These are phyloP conservation scores for Caloenas nicobarica DNA, from an alignment of 2,113 vertebrate species.

Conservation along the genomic window DNA sequence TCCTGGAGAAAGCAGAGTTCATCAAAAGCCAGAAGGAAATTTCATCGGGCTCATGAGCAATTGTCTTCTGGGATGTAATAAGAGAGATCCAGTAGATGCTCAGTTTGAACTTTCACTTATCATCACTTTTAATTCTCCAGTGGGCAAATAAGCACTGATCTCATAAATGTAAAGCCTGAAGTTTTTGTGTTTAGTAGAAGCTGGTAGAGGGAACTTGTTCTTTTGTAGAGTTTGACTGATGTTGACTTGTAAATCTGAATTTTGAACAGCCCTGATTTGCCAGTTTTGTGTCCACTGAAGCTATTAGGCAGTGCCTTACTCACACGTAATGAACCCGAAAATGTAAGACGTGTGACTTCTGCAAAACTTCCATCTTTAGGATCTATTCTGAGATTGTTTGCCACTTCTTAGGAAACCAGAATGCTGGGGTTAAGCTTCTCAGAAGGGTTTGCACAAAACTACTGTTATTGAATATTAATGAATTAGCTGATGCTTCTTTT, in stretches of 20 bases:
- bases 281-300: too few species aligned
- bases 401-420: background rate
- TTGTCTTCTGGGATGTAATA: slow-evolving; percentile 43
- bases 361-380: background rate
- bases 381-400: background rate
- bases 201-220: background rate
- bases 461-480: background rate
- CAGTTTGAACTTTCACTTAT: slow-evolving; percentile 35
- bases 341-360: too few species aligned
- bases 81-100: background rate
- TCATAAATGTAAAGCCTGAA: background rate
- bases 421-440: background rate
- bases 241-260: background rate
- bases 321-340: too few species aligned
- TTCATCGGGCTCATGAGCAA: slow-evolving; percentile 42
- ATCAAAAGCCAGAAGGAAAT: slow-evolving; percentile 54
- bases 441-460: background rate
- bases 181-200: background rate
- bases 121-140: slow-evolving; percentile 27
- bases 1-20: slow-evolving; percentile 47
- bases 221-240: background rate
- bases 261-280: background rate
- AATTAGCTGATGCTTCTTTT: background rate
- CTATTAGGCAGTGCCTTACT: too few species aligned
- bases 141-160: background rate